phyloP scores from a whole-genome alignment of 2,888 invertebrate species.

The Lasioglossum leucozonium region DNA sequence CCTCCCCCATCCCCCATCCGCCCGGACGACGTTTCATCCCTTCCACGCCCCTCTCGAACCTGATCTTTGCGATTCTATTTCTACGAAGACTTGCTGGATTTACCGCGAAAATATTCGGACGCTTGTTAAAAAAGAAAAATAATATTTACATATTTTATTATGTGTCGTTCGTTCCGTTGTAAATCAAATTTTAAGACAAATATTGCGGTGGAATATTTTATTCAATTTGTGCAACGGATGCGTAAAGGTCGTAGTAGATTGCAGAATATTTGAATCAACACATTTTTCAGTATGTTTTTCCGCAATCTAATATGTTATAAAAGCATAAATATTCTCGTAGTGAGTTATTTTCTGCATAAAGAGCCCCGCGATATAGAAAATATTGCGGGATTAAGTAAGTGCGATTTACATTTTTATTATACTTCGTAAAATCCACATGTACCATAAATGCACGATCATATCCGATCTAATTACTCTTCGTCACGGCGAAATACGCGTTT shows the following conservation, averaged over 20 bases:
- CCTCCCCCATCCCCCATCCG: not conserved
- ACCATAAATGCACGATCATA: not conserved
- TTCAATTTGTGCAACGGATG: not conserved
- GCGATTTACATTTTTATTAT: not conserved
- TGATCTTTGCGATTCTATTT: not conserved
- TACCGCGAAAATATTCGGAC: not conserved
- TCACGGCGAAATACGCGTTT: not conserved
- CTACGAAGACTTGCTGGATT: not conserved
- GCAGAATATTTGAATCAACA: not conserved
- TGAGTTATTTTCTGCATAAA: not conserved
- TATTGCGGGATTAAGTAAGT: not conserved
- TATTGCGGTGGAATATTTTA: not conserved
- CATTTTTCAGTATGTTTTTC: not conserved
- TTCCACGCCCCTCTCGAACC: not conserved
- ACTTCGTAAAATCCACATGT: not conserved
- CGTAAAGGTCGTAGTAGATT: not conserved
- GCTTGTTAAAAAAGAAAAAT: too few species aligned
- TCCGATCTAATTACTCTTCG: not conserved
- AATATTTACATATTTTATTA: not conserved
- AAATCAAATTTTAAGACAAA: not conserved
- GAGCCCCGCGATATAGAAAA: not conserved
- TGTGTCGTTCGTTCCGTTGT: accelerated
- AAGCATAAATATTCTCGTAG: not conserved
- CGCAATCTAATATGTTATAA: not conserved
- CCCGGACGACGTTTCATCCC: not conserved